phyloP scores from a whole-genome alignment of 2,113 vertebrate genomes.

The Mirza zaza region DNA sequence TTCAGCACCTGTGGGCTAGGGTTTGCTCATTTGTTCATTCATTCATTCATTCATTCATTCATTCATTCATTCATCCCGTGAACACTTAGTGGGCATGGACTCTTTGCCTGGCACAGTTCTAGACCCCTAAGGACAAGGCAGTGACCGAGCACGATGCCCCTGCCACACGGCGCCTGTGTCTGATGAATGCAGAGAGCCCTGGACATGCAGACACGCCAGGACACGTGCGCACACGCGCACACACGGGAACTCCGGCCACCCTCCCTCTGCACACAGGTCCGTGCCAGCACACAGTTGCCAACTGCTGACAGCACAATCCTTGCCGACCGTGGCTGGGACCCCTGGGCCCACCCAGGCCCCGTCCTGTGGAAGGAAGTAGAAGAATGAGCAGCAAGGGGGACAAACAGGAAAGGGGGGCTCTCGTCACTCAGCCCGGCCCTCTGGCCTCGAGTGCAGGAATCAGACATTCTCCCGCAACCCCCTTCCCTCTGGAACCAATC shows the following conservation, averaged over 20 bases:
- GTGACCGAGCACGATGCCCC: neutral
- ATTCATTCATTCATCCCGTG: neutral
- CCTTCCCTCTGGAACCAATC: neutral
- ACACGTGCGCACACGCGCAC: neutral
- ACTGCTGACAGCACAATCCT: neutral
- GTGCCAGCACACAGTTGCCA: fast-evolving
- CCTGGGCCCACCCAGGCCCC: neutral
- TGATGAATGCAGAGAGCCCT: too few relatives aligned
- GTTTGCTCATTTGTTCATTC: neutral
- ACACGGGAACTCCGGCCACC: neutral
- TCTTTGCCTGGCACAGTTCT: neutral
- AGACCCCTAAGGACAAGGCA: neutral
- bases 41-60: neutral
- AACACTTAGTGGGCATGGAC: neutral
- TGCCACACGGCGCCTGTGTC: neutral
- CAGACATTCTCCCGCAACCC: neutral
- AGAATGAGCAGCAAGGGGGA: neutral
- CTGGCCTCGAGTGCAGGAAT: neutral
- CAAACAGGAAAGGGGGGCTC: constrained; percentile 63
- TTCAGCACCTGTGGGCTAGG: neutral
- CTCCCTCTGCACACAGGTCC: neutral
- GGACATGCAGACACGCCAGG: too few relatives aligned
- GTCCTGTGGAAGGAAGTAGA: constrained; percentile 62
- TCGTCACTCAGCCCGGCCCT: neutral
- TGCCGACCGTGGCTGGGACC: neutral